Evolutionary conservation across 2,888 invertebrate species (phyloP).

Genomic region (Troglohyphantes excavatus): DNA sequence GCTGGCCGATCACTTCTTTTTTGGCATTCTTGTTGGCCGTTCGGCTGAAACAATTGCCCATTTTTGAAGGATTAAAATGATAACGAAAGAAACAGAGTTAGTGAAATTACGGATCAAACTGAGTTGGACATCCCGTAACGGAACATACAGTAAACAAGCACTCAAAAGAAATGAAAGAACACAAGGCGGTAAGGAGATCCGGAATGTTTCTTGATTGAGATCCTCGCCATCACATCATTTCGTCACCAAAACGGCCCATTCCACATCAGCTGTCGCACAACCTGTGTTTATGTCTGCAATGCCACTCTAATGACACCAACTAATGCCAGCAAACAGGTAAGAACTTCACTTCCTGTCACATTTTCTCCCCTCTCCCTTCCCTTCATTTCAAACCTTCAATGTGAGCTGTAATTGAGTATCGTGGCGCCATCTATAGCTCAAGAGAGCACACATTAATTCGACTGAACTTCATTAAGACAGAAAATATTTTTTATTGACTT

Average conservation of each 20-base stretch:
- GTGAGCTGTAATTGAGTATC: no score
- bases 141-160: not conserved
- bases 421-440: constrained; percentile 43
- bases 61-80: constrained; percentile 11
- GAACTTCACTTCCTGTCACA: constrained; percentile 49
- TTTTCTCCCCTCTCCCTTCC: constrained; percentile 3
- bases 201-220: not conserved
- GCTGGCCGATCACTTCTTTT: constrained; percentile 68
- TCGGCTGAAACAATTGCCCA: constrained; percentile 74
- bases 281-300: not conserved
- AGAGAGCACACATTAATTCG: no score
- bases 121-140: not conserved
- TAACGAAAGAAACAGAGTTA: not conserved
- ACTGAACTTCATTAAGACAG: no score
- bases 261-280: not conserved
- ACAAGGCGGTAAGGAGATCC: not conserved
- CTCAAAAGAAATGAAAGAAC: not conserved
- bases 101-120: not conserved
- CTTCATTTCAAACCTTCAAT: not conserved
- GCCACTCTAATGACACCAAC: not conserved
- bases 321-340: constrained; percentile 49
- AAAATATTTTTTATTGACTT: no score
- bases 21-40: constrained; percentile 74
- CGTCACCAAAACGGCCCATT: not conserved
- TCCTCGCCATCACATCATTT: constrained; percentile 3